Evolutionary conservation across 2,113 vertebrate genomes (phyloP).

Genomic region (Connochaetes taurinus): DNA sequence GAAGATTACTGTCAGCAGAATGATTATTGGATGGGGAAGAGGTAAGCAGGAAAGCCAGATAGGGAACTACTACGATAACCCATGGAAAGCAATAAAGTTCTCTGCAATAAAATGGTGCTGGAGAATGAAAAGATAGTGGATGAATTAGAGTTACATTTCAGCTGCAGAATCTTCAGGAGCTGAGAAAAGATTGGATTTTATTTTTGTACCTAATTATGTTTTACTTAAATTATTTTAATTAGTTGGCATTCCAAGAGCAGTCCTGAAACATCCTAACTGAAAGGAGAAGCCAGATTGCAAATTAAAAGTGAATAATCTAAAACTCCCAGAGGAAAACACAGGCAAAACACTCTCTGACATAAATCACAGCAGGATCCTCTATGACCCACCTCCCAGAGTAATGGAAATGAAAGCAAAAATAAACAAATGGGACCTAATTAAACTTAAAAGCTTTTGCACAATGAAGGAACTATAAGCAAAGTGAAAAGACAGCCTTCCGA

Average conservation of each 20-base stretch:
- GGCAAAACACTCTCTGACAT: background rate
- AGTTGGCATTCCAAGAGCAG: conserved; percentile 52
- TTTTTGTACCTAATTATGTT: conserved; percentile 61
- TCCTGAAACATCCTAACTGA: conserved; percentile 32
- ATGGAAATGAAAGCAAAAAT: background rate
- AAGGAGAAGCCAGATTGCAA: conserved; percentile 61
- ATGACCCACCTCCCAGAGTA: background rate
- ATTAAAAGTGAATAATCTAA: conserved; percentile 54
- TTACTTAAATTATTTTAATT: conserved; percentile 68
- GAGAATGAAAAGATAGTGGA: background rate
- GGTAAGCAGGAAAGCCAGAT: background rate
- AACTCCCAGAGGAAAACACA: background rate
- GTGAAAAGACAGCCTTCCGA: background rate
- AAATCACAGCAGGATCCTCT: background rate
- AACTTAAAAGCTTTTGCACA: background rate
- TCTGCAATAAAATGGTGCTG: background rate
- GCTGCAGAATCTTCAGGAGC: conserved; percentile 29
- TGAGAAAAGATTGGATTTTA: conserved; percentile 51
- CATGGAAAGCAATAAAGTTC: background rate
- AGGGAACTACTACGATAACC: background rate
- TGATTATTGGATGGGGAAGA: background rate
- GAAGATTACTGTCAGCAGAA: background rate
- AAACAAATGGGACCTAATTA: background rate
- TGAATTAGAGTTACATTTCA: conserved; percentile 4
- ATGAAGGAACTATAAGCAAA: background rate